Percentiles rank a stretch among this genome's conserved stretches.
phyloP scores from a whole-genome alignment of 2,888 invertebrate genomes.

The Ichneumoninae sp. region DNA sequence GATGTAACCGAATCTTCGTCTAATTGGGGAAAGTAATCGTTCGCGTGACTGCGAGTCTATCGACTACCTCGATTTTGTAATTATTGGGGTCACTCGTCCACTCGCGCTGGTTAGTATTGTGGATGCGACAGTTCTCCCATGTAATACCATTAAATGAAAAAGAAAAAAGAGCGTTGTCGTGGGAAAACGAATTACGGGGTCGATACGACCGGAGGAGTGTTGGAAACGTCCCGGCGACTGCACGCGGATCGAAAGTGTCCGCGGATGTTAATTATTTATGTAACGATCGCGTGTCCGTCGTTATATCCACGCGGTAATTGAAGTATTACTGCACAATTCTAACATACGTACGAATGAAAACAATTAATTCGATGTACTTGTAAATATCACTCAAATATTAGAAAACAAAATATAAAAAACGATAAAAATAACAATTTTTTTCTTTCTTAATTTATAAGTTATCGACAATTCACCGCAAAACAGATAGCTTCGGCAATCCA shows the following conservation, averaged over 20 bases:
- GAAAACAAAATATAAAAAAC: neutral
- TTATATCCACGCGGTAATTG: constrained; percentile 44
- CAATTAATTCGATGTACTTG: constrained; percentile 37
- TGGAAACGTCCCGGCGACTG: constrained; percentile 22
- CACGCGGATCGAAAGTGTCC: constrained; percentile 32
- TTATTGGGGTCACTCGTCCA: neutral
- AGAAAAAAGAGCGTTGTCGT: constrained; percentile 10
- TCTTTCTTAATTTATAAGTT: neutral
- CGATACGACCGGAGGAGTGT: constrained; percentile 53
- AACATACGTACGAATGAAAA: constrained; percentile 14
- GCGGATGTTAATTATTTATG: constrained; percentile 60
- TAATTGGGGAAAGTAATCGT: constrained; percentile 17
- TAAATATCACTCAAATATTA: neutral
- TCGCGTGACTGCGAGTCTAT: neutral
- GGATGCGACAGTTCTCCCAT: neutral
- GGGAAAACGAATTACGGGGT: constrained; percentile 50
- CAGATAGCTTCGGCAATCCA: neutral
- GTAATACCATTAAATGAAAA: constrained; percentile 36
- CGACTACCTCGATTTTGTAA: constrained; percentile 2
- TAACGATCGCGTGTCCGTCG: constrained; percentile 35
- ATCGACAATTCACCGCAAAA: constrained; percentile 9
- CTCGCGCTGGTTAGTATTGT: constrained; percentile 17
- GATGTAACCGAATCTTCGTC: constrained; percentile 24
- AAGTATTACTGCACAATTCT: constrained; percentile 48
- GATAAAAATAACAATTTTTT: neutral